Percentiles rank a stretch among this genome's conserved stretches.
Conservation (phyloP, 2,797 vertebrate species). For the Macropodus opercularis region DNA sequence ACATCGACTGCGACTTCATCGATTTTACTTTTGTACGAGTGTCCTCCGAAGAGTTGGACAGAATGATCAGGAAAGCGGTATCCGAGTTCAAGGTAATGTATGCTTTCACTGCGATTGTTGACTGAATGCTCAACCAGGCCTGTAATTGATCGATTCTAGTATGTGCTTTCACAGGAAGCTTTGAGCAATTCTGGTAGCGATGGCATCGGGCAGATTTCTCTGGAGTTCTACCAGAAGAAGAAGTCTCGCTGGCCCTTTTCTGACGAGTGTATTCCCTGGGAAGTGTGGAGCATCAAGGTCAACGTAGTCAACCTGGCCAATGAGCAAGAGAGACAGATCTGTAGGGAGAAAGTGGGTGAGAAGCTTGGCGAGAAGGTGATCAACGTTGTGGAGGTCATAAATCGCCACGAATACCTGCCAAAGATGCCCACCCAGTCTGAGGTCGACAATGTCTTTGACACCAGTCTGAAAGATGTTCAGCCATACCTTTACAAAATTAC, state of each 20-base stretch:
- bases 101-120: conserved; percentile 8
- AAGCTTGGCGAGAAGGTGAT: conserved; percentile 98
- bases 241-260: conserved; percentile 98
- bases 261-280: conserved; percentile 98
- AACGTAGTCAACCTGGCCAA: conserved; percentile 96
- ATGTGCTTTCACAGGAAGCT: conserved; percentile 84
- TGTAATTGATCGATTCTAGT: neutral
- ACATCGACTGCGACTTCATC: conserved; percentile 97
- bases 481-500: conserved; percentile 98
- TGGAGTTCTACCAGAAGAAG: conserved; percentile 99
- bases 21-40: conserved; percentile 94
- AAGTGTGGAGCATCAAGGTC: conserved; percentile 98
- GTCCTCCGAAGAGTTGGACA: conserved; percentile 94
- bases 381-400: conserved; percentile 98
- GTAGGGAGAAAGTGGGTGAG: conserved; percentile 97
- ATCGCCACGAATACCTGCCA: conserved; percentile 96
- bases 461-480: conserved; percentile 95
- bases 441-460: conserved; percentile 98
- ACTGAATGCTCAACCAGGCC: neutral
- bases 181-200: conserved; percentile 90
- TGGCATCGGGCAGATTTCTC: conserved; percentile 94
- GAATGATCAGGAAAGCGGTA: conserved; percentile 91
- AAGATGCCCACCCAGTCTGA: conserved; percentile 99
- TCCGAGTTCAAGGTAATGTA: conserved; percentile 91
- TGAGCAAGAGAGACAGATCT: conserved; percentile 98